These are phyloP conservation scores for Linnaemya vulpina DNA, from an alignment of 2,888 invertebrate genomes.

Conservation along the genomic window DNA sequence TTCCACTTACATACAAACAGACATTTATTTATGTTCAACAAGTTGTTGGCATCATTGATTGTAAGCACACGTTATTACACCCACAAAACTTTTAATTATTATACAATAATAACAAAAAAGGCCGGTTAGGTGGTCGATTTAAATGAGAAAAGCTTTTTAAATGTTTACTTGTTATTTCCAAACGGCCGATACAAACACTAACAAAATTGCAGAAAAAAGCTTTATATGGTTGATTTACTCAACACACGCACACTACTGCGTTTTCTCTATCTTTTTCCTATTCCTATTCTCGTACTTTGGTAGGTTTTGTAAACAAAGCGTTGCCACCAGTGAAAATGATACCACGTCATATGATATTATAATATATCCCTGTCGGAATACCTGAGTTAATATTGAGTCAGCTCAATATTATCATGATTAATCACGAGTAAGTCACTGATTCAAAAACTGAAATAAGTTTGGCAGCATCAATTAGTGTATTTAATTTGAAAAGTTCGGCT, in stretches of 20 bases:
- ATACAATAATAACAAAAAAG: slow-evolving; percentile 30
- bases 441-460: no score
- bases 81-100: slow-evolving; percentile 36
- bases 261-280: not conserved
- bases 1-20: not conserved
- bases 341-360: no score
- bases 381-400: no score
- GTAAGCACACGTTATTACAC: slow-evolving; percentile 30
- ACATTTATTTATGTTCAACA: slow-evolving; percentile 19
- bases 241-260: not conserved
- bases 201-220: slow-evolving; percentile 55
- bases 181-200: slow-evolving; percentile 26
- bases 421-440: no score
- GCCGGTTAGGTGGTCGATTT: slow-evolving; percentile 31
- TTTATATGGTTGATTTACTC: slow-evolving; percentile 9
- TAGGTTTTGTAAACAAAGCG: slow-evolving; percentile 2
- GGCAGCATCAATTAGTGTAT: no score
- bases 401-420: no score
- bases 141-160: slow-evolving; percentile 32
- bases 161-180: slow-evolving; percentile 25
- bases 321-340: not conserved
- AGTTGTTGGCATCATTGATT: slow-evolving; percentile 31
- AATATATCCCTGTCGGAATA: no score
- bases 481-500: no score
- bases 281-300: not conserved